A percentile compares a stretch with the other conserved stretches of the same genome.
Conservation (phyloP, 2,113 vertebrate genomes). For the Hemiscyllium ocellatum region DNA sequence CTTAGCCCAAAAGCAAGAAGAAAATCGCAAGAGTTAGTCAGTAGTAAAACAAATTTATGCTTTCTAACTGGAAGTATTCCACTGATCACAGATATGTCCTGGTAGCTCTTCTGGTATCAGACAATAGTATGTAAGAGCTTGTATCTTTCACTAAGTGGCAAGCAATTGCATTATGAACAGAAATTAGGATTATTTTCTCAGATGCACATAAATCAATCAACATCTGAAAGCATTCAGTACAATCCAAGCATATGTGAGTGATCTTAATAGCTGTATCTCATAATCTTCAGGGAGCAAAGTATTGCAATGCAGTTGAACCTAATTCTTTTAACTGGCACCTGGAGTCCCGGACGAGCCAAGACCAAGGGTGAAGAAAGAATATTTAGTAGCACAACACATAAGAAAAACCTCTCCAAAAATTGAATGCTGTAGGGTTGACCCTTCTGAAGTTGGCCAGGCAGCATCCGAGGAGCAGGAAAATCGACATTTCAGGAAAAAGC, state of each 20-base stretch:
- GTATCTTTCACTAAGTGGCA: neutral
- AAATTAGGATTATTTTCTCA: neutral
- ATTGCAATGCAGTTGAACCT: neutral
- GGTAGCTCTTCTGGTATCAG: neutral
- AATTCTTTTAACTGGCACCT: neutral
- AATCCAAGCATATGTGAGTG: neutral
- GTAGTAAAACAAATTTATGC: slow-evolving; percentile 14
- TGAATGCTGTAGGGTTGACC: neutral
- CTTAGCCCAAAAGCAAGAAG: neutral
- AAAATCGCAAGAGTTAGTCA: neutral
- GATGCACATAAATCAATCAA: neutral
- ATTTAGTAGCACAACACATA: neutral
- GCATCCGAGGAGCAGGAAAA: too few relatives aligned
- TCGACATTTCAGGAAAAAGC: too few relatives aligned
- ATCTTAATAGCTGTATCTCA: neutral
- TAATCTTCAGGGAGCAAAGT: neutral
- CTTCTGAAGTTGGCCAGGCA: neutral
- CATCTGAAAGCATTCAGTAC: neutral
- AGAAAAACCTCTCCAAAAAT: neutral
- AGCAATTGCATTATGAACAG: slow-evolving; percentile 15
- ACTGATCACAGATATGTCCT: neutral
- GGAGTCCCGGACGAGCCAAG: neutral
- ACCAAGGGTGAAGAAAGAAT: neutral
- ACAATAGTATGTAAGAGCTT: neutral
- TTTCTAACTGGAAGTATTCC: neutral